Conservation (phyloP, 2,888 invertebrate species). For the Erynnis tages region DNA sequence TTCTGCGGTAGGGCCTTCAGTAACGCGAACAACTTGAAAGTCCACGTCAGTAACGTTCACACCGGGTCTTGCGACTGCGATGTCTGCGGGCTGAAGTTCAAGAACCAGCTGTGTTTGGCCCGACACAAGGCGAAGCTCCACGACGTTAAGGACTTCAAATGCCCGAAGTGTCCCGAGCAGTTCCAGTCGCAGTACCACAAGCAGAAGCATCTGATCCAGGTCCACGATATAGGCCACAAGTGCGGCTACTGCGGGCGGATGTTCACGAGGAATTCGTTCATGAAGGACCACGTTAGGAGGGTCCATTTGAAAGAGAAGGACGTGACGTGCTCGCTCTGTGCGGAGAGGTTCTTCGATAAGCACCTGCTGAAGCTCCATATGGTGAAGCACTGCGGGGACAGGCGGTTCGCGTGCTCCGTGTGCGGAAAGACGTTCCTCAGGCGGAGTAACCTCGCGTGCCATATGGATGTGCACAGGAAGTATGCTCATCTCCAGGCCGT, state of each 20-base stretch:
- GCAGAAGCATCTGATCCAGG: slow-evolving; percentile 51
- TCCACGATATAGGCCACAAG: slow-evolving; percentile 56
- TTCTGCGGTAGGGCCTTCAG: slow-evolving; percentile 66
- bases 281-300: slow-evolving; percentile 57
- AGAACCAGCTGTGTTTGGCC: slow-evolving; percentile 61
- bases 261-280: slow-evolving; percentile 57
- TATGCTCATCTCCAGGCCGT: too few relatives aligned
- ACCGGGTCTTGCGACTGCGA: slow-evolving; percentile 60
- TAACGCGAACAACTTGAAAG: slow-evolving; percentile 56
- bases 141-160: slow-evolving; percentile 49
- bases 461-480: background rate
- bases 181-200: slow-evolving; percentile 56
- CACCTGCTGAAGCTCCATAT: slow-evolving; percentile 54
- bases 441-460: background rate
- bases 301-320: slow-evolving; percentile 52
- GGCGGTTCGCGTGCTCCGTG: slow-evolving; percentile 30
- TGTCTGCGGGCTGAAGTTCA: slow-evolving; percentile 59
- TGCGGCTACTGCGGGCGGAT: slow-evolving; percentile 55
- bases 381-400: slow-evolving; percentile 51
- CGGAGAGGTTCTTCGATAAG: slow-evolving; percentile 49
- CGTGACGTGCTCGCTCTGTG: slow-evolving; percentile 38
- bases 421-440: background rate
- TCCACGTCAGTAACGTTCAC: slow-evolving; percentile 63
- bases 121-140: slow-evolving; percentile 62
- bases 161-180: slow-evolving; percentile 53